A percentile compares a stretch with the other conserved stretches of the same genome.
These are phyloP conservation scores for Caenorhabditis sp. DNA, from an alignment of 2,888 invertebrate genomes.

Conservation along the genomic window DNA sequence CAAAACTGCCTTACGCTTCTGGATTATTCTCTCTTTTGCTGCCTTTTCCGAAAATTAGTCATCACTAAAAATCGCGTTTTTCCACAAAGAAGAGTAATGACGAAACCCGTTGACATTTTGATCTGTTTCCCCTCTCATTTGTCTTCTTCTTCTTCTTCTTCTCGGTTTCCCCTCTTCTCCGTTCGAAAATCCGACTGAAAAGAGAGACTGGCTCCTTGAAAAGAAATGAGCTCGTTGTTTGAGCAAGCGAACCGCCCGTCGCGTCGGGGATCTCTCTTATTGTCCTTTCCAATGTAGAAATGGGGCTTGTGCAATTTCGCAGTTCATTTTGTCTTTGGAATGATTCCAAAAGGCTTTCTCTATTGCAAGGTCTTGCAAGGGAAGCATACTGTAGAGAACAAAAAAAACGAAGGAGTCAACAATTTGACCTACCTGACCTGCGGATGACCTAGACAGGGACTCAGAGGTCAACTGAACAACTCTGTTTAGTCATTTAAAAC, in stretches of 20 bases:
- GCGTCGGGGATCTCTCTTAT: not conserved
- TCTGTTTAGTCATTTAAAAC: no score
- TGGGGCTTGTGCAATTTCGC: not conserved
- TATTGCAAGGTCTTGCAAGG: no score
- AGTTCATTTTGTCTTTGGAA: not conserved
- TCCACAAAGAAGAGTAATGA: no score
- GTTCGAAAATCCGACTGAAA: constrained; percentile 8
- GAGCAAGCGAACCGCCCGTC: no score
- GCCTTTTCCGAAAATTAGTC: constrained; percentile 1
- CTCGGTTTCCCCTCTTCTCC: not conserved
- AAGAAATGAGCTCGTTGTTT: not conserved
- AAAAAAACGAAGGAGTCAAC: no score
- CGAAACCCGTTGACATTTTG: constrained; percentile 9
- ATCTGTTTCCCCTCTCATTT: not conserved
- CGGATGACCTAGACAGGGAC: no score
- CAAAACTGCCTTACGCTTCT: not conserved
- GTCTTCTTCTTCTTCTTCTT: not conserved
- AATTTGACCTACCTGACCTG: no score
- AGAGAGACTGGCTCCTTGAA: not conserved
- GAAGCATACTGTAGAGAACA: no score
- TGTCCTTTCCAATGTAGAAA: not conserved
- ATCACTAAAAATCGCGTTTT: constrained; percentile 3
- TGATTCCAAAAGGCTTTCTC: not conserved
- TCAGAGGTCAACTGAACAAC: no score
- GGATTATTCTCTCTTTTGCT: not conserved